A percentile compares a stretch with the other conserved stretches of the same genome.
Conservation (phyloP, 2,888 invertebrate species). For the Parascotia fuliginaria region DNA sequence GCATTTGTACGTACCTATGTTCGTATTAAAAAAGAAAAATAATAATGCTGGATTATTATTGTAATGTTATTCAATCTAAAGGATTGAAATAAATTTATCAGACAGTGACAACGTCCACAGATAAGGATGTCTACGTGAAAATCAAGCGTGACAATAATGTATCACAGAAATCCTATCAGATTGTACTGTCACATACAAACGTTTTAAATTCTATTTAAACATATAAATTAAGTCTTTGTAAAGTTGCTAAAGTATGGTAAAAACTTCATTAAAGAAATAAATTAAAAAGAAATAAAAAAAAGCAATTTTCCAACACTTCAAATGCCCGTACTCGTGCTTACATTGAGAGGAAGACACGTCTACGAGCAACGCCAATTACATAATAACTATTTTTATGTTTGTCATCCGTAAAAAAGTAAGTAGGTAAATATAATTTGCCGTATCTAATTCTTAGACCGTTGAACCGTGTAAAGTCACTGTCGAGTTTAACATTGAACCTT, state of each 20-base stretch:
- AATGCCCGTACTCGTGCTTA: too few species aligned
- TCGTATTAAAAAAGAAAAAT: background rate
- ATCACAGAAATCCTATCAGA: constrained; percentile 7
- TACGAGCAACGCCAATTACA: background rate
- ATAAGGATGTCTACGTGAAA: constrained; percentile 32
- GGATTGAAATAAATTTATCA: constrained; percentile 31
- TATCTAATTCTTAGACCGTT: constrained; percentile 28
- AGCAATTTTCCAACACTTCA: too few species aligned
- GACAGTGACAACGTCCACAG: constrained; percentile 19
- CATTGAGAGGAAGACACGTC: background rate
- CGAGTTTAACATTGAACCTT: constrained; percentile 23
- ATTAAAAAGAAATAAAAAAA: too few species aligned
- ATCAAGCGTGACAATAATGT: constrained; percentile 28
- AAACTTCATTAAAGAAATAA: too few species aligned
- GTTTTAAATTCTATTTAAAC: background rate
- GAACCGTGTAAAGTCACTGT: constrained; percentile 34
- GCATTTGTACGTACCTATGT: too few species aligned
- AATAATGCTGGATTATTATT: too few species aligned
- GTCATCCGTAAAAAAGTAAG: constrained; percentile 26
- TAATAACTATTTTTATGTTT: constrained; percentile 3
- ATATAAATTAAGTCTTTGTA: background rate
- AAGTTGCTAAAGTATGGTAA: too few species aligned
- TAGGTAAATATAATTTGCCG: constrained; percentile 33
- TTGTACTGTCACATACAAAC: background rate
- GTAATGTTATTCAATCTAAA: background rate